Evolutionary conservation across 53 echinoderm and acorn worm species (phyloP), one percentile per base, ranked within the genome.

Genomic region (Antedon mediterranea): DNA sequence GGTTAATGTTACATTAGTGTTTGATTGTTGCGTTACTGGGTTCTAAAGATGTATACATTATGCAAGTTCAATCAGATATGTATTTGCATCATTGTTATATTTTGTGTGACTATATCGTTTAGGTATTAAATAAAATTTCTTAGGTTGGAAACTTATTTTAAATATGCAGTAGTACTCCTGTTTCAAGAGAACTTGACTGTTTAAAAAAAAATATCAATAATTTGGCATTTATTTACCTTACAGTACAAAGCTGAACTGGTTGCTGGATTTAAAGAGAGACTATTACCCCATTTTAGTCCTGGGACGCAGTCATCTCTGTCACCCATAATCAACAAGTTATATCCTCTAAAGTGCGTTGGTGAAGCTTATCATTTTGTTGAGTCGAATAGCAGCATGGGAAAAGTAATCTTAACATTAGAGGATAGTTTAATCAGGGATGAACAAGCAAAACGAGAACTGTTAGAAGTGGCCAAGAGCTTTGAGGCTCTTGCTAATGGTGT

Each of bases 221-320:
- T 37, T 6, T 37, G 37, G 37, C 11, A 37, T 57, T 18, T 57
- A 18, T 57, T 57, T 18, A 18, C 57, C 11, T 73, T 81, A 5
- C 84, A 93, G 90, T 90, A 93, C 86, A 93, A 93, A 75, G 72
- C 88, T 0, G 80, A 87, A 57, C 74, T 97, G 73, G 73, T 97
- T 32, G 34, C 43, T 29, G 85, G 83, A 8, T 98, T 98, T 79
- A 81, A 76, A 13, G 79, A 82, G 32, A 92, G 86, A 0, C 85
- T 85, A 18, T 71, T 93, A 32, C 92, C 92, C 0, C 75, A 82
- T 76, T 93, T 98, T 76, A 76, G 72, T 3, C 28, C 82, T 72
- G 57, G 57, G 9, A 18, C 15, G 9, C 33, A 43, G 29, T 71
- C 83, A 26, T 8, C 32, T 29, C 74, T 95, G 43, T 79, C 80